Base-by-base conservation (phyloP, 2,888 invertebrate genomes). In the Byasa hedistus region DNA sequence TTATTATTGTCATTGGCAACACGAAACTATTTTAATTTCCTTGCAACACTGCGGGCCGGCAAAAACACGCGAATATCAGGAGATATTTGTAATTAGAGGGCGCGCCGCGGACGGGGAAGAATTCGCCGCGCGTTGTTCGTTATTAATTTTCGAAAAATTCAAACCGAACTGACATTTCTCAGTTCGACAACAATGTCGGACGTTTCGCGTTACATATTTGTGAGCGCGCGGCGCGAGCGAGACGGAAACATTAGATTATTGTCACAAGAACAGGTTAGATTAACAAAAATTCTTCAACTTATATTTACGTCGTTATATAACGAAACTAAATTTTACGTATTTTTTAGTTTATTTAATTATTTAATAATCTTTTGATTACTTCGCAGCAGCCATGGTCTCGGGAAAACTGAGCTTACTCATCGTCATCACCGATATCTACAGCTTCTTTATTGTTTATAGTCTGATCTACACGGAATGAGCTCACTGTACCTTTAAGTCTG, bases 41-140 rank as follows among this genome's bases (percentile, higher is more conserved):
- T 44, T 52, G 36, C 63, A 60, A 67, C 67, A 56, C 60, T 23
- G 58, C 56, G 70, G 72, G 61, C 64, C 61, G 69, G 69, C 77
- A 81, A 83, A 83, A 83, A 84, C 54, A 54, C 81, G 77, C 72
- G 73, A 73, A 84, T 83, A 86, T 87, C 79, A 76, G 76, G 73
- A 87, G 89, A 89, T 87, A 90, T 89, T 90, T 89, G 86, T 89
- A 90, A 91, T 91, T 90, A 89, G 82, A 81, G 74, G 76, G 70
- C 71, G 75, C 63, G 70, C 71, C 68, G 61, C 64, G 79, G 81
- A 75, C 79, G 79, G 71, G 78, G 82, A 85, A 85, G 84, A 84
- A 87, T 83, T 76, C 78, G 76, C 69, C 72, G 76, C 73, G 77
- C 76, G 71, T 71, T 76, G 73, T 70, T 77, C 81, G 81, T 86